phyloP scores from a whole-genome alignment of 2,113 vertebrate species.

The Nettapus auritus region DNA sequence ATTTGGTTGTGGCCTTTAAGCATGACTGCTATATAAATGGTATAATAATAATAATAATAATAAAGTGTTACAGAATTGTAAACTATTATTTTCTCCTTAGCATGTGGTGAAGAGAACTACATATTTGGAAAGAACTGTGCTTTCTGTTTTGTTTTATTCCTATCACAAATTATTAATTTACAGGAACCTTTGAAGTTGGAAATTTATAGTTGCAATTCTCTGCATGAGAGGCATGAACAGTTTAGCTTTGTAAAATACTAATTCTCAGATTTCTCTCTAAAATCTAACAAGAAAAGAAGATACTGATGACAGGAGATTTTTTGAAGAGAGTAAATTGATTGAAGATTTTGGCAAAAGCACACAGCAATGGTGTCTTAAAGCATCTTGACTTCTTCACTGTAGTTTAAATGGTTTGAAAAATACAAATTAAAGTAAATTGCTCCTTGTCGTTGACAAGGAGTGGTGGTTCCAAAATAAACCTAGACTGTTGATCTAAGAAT shows the following conservation, averaged over 20 bases:
- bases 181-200: not conserved
- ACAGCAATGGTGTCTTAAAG: constrained; percentile 4
- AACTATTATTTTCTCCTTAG: not conserved
- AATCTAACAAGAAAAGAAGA: not conserved
- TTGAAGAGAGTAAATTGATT: not conserved
- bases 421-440: constrained; percentile 37
- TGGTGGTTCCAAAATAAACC: constrained; percentile 69
- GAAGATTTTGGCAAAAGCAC: constrained; percentile 3
- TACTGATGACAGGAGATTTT: not conserved
- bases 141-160: not conserved
- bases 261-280: not conserved
- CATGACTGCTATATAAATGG: not conserved
- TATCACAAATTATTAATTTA: not conserved
- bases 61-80: not conserved
- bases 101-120: not conserved
- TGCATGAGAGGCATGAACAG: not conserved
- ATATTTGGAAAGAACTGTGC: not conserved
- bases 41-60: not conserved
- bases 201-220: not conserved
- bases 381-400: not conserved
- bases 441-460: constrained; percentile 35
- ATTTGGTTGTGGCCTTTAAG: not conserved
- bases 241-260: not conserved
- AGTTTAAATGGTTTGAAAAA: constrained; percentile 21
- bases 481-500: constrained; percentile 54